Base-by-base conservation (phyloP, 2,113 vertebrate species). In the Sphyrna mokarran region DNA sequence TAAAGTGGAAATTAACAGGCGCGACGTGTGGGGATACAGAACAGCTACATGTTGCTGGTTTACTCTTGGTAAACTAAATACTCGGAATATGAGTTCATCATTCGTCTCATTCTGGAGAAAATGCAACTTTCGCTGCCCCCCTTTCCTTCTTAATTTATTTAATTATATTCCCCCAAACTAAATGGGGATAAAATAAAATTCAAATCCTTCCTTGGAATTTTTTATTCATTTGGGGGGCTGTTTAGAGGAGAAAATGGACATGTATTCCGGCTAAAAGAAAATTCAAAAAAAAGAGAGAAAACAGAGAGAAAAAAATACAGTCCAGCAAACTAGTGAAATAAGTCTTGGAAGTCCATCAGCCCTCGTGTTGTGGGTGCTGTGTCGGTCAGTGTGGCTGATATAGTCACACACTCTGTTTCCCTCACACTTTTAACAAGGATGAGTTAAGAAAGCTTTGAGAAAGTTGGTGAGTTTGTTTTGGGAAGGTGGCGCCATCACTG, bases 401-500 rank as follows among this genome's bases (percentile, higher is more conserved):
- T n/a, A 9, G 26, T 61, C 83, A 80, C 83, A 48, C 83, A 2
- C 85, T 26, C 23, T 18, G 37, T n/a, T 33, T 37, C 14, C n/a
- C 85, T 26, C 43, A 61, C 87, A 63, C n/a, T 93, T 61, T 58
- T 37, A n/a, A 43, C 61, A 37, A 18, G 61, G 87, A 33, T 66
- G 89, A n/a, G 61, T 16, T 20, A 37, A 20, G 33, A 90, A 66
- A 66, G 18, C 66, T 68, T 16, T 20, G 80, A 20, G 33, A 90
- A 66, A 66, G 18, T 93, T 68, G 14, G 5, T 22, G 16, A 37
- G 37, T 6, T 66, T 93, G 63, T 66, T 93, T 93, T 66, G 33
- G 89, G 89, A 37, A 63, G 16, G 33, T 93, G 89, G 89, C 89
- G 89, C 89, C 89, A 93, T 33, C 89, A 68, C 89, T 93, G 89